Conservation (phyloP, 2,888 invertebrate species). For the Spodoptera littoralis region DNA sequence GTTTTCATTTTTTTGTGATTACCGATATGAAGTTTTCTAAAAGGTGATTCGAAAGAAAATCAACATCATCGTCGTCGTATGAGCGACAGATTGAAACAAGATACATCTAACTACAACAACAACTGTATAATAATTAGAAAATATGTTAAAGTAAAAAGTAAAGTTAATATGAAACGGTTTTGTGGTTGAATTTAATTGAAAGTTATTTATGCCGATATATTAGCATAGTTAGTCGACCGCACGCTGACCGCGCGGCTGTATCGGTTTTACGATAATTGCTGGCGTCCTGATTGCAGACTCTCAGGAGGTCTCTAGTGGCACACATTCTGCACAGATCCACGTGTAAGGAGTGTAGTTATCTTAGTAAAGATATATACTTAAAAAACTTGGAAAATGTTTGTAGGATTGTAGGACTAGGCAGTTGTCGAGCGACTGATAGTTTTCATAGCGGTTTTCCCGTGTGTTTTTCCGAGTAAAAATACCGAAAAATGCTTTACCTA, state of each 20-base stretch:
- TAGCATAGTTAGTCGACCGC: constrained; percentile 13
- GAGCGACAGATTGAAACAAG: no score
- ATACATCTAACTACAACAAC: no score
- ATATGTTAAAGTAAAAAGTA: background rate
- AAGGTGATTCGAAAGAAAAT: no score
- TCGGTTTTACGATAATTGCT: constrained; percentile 19
- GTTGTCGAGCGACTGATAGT: no score
- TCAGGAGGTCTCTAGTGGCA: constrained; percentile 20
- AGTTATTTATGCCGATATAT: constrained; percentile 15
- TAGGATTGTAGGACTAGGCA: no score
- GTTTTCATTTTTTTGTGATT: no score
- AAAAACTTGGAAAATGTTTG: no score
- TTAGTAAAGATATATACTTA: background rate
- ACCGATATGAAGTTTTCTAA: no score
- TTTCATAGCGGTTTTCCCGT: no score
- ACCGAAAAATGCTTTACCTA: no score
- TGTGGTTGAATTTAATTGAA: constrained; percentile 40
- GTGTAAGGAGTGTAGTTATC: constrained; percentile 10
- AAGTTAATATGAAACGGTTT: constrained; percentile 31
- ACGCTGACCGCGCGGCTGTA: constrained; percentile 17
- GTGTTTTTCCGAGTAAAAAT: no score
- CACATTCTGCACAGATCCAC: constrained; percentile 25
- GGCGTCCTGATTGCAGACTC: constrained; percentile 18
- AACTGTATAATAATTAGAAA: background rate
- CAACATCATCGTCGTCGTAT: no score